A percentile compares a stretch with the other conserved stretches of the same genome.
These are phyloP conservation scores for Bettongia penicillata DNA, from an alignment of 2,113 vertebrate species.

Conservation along the genomic window DNA sequence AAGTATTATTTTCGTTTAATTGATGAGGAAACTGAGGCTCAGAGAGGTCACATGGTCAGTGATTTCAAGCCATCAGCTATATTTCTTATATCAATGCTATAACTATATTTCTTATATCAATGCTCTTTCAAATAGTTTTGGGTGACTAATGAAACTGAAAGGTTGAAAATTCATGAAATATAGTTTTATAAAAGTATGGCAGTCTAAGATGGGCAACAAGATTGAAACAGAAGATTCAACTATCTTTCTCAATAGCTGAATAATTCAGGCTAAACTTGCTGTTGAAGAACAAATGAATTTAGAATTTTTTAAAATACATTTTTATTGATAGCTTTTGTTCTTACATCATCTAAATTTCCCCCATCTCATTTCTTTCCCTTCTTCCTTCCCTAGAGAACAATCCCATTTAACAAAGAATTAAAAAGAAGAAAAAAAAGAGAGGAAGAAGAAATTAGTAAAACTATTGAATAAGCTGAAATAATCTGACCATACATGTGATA, in stretches of 20 bases:
- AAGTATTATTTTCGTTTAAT: neutral
- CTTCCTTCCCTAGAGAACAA: neutral
- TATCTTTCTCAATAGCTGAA: neutral
- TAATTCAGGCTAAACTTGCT: constrained; percentile 20
- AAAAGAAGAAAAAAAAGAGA: too few species aligned
- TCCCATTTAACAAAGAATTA: neutral
- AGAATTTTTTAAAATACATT: neutral
- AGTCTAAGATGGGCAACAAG: neutral
- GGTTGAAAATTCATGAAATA: neutral
- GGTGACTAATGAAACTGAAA: neutral
- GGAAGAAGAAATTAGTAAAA: too few species aligned
- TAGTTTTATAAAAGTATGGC: neutral
- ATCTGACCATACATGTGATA: too few species aligned
- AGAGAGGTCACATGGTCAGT: neutral
- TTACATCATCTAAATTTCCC: neutral
- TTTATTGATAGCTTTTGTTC: neutral
- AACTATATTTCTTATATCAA: neutral
- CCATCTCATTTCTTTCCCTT: neutral
- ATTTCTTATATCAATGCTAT: neutral
- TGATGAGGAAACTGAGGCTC: neutral
- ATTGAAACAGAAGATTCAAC: neutral
- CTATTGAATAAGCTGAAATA: too few species aligned
- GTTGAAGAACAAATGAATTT: neutral
- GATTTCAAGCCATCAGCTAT: neutral
- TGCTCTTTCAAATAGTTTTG: constrained; percentile 29